phyloP scores from a whole-genome alignment of 2,113 vertebrate species.

The Taxidea taxus region DNA sequence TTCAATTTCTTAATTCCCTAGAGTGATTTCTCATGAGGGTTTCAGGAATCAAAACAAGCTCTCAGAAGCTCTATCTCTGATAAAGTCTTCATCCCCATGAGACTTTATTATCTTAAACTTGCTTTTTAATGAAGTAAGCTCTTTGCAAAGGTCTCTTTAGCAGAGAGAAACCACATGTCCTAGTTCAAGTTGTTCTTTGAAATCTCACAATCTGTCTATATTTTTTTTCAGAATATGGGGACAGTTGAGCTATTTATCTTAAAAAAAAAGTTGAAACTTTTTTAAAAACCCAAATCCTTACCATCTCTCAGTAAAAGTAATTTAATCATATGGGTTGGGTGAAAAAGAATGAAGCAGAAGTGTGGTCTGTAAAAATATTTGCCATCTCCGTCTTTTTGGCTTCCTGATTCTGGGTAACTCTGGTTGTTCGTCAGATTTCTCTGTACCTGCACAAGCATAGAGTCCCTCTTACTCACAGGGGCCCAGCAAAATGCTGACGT shows the following conservation, averaged over 20 bases:
- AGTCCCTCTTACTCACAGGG: not conserved
- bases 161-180: not conserved
- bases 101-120: not conserved
- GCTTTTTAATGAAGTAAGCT: constrained; percentile 35
- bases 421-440: not conserved
- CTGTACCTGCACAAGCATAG: not conserved
- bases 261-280: not conserved
- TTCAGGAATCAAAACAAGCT: not conserved
- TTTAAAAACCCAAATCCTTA: not conserved
- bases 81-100: not conserved
- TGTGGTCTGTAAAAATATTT: constrained; percentile 22
- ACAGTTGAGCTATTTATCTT: constrained; percentile 16
- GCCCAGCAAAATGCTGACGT: not conserved
- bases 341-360: constrained; percentile 1
- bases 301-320: not conserved
- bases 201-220: constrained; percentile 4
- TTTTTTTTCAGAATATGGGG: constrained; percentile 18
- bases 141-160: not conserved
- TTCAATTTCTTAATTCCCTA: not conserved
- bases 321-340: not conserved
- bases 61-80: not conserved
- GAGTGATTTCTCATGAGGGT: not conserved
- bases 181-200: constrained; percentile 32
- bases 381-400: not conserved
- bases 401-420: constrained; percentile 52